Conservation (phyloP, 2,888 invertebrate species). For the Drosophila ochracea region DNA sequence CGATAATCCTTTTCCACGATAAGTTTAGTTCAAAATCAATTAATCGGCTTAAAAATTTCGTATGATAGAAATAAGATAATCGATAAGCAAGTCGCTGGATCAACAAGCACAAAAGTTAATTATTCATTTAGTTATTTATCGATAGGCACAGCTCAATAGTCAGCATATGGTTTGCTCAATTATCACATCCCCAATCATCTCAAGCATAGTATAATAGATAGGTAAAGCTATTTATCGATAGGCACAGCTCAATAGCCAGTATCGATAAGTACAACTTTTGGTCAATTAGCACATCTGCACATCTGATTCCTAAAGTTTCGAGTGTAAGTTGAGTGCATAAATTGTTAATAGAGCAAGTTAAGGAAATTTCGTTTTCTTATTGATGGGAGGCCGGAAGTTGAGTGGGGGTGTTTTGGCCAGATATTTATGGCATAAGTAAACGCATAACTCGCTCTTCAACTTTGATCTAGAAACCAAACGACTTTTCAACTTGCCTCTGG, state of each 20-base stretch:
- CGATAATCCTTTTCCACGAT: neutral
- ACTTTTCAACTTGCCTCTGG: conserved; percentile 29
- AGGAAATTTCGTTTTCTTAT: neutral
- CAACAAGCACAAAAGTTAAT: neutral
- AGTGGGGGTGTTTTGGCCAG: neutral
- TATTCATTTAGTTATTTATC: neutral
- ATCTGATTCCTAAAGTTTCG: conserved; percentile 1
- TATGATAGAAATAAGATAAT: neutral
- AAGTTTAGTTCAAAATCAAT: neutral
- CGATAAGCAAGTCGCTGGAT: neutral
- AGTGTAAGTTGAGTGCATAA: conserved; percentile 9
- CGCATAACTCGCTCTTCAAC: conserved; percentile 39
- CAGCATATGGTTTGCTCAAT: too few relatives aligned
- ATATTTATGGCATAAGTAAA: conserved; percentile 24
- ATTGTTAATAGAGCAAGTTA: conserved; percentile 9
- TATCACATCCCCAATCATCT: too few relatives aligned
- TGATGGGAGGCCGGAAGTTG: neutral
- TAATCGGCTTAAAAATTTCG: too few relatives aligned
- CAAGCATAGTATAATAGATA: too few relatives aligned
- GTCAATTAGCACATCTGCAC: conserved; percentile 3
- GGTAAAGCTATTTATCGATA: neutral
- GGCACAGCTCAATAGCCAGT: neutral
- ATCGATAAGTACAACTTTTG: neutral
- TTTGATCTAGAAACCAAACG: conserved; percentile 39
- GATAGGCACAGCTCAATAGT: neutral